phyloP scores from a whole-genome alignment of 2,113 vertebrate genomes.

The Toxotes jaculatrix region DNA sequence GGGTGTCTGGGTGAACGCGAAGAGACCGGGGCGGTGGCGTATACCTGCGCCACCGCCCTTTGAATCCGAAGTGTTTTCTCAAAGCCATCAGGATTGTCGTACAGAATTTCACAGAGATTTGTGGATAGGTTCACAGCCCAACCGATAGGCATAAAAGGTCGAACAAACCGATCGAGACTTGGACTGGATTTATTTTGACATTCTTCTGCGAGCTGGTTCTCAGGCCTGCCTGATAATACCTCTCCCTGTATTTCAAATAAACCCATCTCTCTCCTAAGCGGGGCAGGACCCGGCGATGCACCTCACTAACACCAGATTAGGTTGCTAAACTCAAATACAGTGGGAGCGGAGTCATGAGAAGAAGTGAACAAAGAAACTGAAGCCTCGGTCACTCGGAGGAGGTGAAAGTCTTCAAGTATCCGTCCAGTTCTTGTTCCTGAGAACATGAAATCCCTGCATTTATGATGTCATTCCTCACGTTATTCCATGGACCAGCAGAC shows the following conservation, averaged over 20 bases:
- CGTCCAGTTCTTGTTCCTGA: conserved; percentile 24
- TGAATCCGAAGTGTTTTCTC: neutral
- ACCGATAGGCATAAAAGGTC: neutral
- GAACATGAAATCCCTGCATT: conserved; percentile 56
- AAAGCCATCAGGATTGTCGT: conserved; percentile 6
- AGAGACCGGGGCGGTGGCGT: neutral
- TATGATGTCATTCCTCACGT: conserved; percentile 42
- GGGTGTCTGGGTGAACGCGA: conserved; percentile 1
- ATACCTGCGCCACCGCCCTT: neutral
- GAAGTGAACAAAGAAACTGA: neutral
- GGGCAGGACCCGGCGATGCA: conserved; percentile 45
- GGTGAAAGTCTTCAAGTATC: conserved; percentile 34
- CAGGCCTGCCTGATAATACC: conserved; percentile 65
- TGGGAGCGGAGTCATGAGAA: conserved; percentile 39
- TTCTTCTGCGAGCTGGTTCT: conserved; percentile 64
- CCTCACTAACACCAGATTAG: conserved; percentile 57
- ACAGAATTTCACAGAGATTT: conserved; percentile 14
- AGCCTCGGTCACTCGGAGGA: neutral
- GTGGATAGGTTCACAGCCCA: neutral
- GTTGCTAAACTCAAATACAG: conserved; percentile 57
- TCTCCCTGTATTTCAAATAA: conserved; percentile 70
- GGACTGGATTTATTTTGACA: conserved; percentile 70
- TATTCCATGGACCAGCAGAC: conserved; percentile 11
- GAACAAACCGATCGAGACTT: conserved; percentile 35
- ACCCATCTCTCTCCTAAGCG: conserved; percentile 63